Base-by-base conservation (phyloP, 2,797 vertebrate genomes). In the Dallia pectoralis region DNA sequence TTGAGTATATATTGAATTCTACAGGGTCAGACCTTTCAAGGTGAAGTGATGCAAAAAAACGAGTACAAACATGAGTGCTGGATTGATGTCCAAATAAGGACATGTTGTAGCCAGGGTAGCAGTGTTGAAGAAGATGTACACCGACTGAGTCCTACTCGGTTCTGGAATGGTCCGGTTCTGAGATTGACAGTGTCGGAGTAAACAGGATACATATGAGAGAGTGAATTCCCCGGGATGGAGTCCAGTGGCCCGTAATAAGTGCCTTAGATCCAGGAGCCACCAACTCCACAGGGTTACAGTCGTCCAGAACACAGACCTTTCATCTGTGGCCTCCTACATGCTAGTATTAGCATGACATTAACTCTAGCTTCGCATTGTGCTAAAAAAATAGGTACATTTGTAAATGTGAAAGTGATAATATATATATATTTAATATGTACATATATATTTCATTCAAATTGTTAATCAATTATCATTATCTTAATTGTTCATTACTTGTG, bases 191-290 rank as follows among this genome's bases (percentile, higher is more conserved):
- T 33, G 18, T 62, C 18, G 70, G 27, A 30, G 63, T 67, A 32
- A 70, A 68, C 48, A 68, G 71, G 64, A 69, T 70, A 36, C 29
- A 25, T 16, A n/a, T 16, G 48, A 49, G 40, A 48, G 15, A 74
- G 66, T 71, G 16, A 76, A 76, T 29, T 67, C 65, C 70, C 9
- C 25, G 62, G 62, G 62, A 44, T 70, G 68, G 77, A 74, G 69
- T 71, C 66, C 59, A 71, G 61, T 18, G 77, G 36, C 65, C 70
- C 47, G 25, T 69, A 53, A 64, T 47, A 56, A 44, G 64, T 61
- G 66, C 44, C 67, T 67, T 56, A 68, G 78, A 76, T 61, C 75
- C 66, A 61, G 67, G 44, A 68, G 65, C 69, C 40, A 68, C 22
- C 36, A 51, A 70, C 75, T 70, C 51, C 18, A 64, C 59, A 69